A percentile compares a stretch with the other conserved stretches of the same genome.
These are phyloP conservation scores for Tetrapedia diversipes DNA, from an alignment of 2,888 invertebrate species.

Conservation along the genomic window DNA sequence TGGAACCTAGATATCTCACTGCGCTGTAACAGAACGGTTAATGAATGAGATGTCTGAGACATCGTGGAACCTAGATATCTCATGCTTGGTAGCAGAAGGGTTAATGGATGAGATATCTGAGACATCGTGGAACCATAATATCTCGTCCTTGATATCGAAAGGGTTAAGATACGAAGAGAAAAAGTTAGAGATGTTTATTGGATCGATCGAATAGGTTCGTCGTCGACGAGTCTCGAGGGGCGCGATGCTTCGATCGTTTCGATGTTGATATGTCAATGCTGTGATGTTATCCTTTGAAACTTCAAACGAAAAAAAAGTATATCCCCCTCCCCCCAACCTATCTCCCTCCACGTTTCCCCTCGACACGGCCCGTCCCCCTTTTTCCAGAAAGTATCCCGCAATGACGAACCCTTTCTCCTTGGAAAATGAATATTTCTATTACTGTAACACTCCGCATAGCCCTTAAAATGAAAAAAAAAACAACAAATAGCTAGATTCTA, in stretches of 20 bases:
- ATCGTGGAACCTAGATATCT: too few relatives aligned
- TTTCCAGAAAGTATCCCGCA: constrained; percentile 51
- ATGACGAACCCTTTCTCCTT: constrained; percentile 55
- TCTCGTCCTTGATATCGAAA: too few relatives aligned
- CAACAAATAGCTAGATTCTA: constrained; percentile 75
- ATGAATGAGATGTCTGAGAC: too few relatives aligned
- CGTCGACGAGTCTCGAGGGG: constrained; percentile 45
- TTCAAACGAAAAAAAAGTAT: constrained; percentile 69
- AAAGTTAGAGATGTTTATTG: too few relatives aligned
- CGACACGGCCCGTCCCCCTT: constrained; percentile 45
- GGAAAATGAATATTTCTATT: constrained; percentile 77
- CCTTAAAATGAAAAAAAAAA: constrained; percentile 64
- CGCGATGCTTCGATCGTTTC: constrained; percentile 73
- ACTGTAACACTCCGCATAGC: constrained; percentile 78
- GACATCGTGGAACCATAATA: too few relatives aligned
- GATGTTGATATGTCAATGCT: constrained; percentile 81
- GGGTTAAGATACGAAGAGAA: too few relatives aligned
- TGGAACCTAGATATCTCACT: too few relatives aligned
- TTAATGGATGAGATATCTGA: too few relatives aligned
- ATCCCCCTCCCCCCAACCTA: constrained; percentile 52
- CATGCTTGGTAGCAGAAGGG: too few relatives aligned
- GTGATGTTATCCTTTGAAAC: constrained; percentile 81
- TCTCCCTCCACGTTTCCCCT: constrained; percentile 29
- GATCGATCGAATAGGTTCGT: not conserved
- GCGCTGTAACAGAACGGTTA: too few relatives aligned